phyloP scores from a whole-genome alignment of 2,888 invertebrate genomes.

The Brenthis hecate region DNA sequence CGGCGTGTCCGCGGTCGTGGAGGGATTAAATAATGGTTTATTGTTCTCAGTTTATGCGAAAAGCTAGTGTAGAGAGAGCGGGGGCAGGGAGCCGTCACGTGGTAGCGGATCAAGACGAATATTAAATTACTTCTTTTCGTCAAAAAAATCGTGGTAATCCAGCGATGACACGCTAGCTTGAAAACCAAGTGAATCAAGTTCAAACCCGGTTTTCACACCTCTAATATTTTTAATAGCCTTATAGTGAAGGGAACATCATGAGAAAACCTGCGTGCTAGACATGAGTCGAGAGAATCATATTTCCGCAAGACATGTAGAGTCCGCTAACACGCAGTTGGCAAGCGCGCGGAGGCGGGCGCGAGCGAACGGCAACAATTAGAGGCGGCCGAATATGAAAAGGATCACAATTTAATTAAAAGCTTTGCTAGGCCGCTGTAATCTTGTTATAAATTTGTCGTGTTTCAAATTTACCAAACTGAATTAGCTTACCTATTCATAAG shows the following conservation, averaged over 20 bases:
- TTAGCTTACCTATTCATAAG: conserved; percentile 9
- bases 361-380: conserved; percentile 17
- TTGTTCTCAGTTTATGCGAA: conserved; percentile 18
- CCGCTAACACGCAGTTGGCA: neutral
- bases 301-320: too few species aligned
- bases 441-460: conserved; percentile 21
- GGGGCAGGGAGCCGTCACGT: neutral
- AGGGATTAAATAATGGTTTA: conserved; percentile 2
- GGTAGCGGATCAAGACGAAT: too few species aligned
- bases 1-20: too few species aligned
- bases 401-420: conserved; percentile 44
- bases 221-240: too few species aligned
- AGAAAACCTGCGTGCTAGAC: neutral
- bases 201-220: too few species aligned
- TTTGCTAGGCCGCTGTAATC: conserved; percentile 33
- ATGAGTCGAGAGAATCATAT: too few species aligned
- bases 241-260: too few species aligned
- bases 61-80: neutral
- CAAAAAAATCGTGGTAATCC: too few species aligned
- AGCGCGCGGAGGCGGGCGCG: conserved; percentile 3
- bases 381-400: conserved; percentile 39
- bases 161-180: too few species aligned
- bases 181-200: too few species aligned
- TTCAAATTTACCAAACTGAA: conserved; percentile 12
- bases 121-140: too few species aligned